These are phyloP conservation scores for Chrysolina americana DNA, from an alignment of 2,888 invertebrate genomes.

Conservation along the genomic window DNA sequence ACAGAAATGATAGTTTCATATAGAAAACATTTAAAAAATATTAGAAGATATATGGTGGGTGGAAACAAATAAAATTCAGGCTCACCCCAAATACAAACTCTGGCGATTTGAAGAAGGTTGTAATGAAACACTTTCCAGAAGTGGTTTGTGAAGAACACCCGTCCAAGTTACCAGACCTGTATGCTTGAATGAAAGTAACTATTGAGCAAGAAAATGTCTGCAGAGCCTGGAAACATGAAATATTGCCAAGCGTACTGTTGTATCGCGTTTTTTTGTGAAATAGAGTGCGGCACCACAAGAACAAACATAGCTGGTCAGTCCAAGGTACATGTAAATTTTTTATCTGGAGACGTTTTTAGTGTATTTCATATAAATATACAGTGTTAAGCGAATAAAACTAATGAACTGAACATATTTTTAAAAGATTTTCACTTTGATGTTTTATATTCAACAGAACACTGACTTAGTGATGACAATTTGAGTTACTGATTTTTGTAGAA, in stretches of 20 bases:
- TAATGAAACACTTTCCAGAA: background rate
- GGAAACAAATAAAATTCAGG: background rate
- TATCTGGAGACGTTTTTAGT: too few relatives aligned
- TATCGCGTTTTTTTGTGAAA: slow-evolving; percentile 7
- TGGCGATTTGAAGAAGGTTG: background rate
- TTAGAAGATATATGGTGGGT: background rate
- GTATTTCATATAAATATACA: too few relatives aligned
- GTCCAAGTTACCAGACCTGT: background rate
- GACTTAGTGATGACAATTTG: too few relatives aligned
- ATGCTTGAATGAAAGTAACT: slow-evolving; percentile 15
- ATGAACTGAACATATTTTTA: too few relatives aligned
- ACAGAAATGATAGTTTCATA: background rate
- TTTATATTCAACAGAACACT: too few relatives aligned
- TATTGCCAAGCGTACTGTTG: background rate
- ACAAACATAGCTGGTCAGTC: background rate
- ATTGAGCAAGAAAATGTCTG: background rate
- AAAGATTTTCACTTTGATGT: too few relatives aligned
- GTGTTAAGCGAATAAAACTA: too few relatives aligned
- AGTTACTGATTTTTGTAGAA: too few relatives aligned
- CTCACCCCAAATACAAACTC: background rate
- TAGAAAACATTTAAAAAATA: background rate
- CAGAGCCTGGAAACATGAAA: background rate
- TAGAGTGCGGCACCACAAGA: background rate
- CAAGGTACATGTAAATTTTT: too few relatives aligned
- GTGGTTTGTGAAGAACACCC: background rate